Conservation (phyloP, 2,888 invertebrate genomes). For the Stenchaetothrips biformis region DNA sequence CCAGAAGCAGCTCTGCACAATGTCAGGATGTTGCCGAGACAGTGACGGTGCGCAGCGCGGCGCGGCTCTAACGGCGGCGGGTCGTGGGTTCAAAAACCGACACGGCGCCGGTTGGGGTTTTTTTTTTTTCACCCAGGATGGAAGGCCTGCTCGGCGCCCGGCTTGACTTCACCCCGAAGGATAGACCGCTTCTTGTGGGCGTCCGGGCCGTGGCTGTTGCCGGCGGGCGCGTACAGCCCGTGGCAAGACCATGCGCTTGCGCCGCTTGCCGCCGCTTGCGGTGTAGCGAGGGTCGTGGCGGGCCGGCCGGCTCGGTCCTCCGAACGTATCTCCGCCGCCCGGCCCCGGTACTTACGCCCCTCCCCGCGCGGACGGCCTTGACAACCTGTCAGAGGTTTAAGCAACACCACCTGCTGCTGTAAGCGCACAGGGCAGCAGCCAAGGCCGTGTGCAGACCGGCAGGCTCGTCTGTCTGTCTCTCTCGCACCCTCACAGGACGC, state of each 20-base stretch:
- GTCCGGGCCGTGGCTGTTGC: background rate
- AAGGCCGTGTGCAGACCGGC: background rate
- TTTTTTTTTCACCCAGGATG: too few species aligned
- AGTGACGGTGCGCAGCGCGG: too few species aligned
- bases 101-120: too few species aligned
- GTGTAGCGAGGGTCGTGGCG: background rate
- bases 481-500: background rate
- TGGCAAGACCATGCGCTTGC: background rate
- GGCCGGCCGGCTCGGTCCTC: background rate
- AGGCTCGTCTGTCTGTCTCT: background rate
- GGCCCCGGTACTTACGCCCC: background rate
- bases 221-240: background rate
- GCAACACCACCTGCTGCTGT: constrained; percentile 9
- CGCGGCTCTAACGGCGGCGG: too few species aligned
- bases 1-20: too few species aligned
- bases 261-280: background rate
- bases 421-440: background rate
- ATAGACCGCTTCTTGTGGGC: too few species aligned
- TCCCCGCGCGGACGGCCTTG: background rate
- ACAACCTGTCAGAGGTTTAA: constrained; percentile 13
- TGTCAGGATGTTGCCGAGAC: too few species aligned
- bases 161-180: too few species aligned
- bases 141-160: too few species aligned
- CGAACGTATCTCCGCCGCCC: background rate
- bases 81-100: too few species aligned